A percentile compares a stretch with the other conserved stretches of the same genome.
Conservation (phyloP, 2,888 invertebrate species). For the Pandemis heparana region DNA sequence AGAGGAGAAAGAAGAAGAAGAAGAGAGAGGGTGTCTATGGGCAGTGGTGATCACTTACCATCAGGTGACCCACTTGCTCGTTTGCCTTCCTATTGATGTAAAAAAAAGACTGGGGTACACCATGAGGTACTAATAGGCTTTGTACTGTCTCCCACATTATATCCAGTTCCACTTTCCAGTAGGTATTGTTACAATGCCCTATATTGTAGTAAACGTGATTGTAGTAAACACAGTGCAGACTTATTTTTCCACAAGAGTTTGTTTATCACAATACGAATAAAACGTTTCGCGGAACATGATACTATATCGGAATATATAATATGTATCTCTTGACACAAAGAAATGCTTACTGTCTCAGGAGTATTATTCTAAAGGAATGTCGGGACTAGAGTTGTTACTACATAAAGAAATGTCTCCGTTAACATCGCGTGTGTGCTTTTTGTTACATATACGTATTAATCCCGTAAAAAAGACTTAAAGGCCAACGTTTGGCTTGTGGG, state of each 20-base stretch:
- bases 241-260: constrained; percentile 7
- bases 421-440: no score
- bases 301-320: background rate
- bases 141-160: background rate
- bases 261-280: constrained; percentile 13
- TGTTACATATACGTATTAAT: no score
- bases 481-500: no score
- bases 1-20: no score
- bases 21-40: no score
- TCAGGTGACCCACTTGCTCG: no score
- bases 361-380: background rate
- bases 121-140: background rate
- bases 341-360: background rate
- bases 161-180: background rate
- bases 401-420: background rate
- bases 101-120: no score
- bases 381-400: background rate
- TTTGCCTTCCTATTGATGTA: no score
- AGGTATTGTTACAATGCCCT: background rate
- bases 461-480: no score
- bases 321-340: background rate
- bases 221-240: no score
- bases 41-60: no score
- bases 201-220: no score
- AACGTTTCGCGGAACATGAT: constrained; percentile 9